phyloP scores from a whole-genome alignment of 2,113 vertebrate genomes.

The Empidonax traillii region DNA sequence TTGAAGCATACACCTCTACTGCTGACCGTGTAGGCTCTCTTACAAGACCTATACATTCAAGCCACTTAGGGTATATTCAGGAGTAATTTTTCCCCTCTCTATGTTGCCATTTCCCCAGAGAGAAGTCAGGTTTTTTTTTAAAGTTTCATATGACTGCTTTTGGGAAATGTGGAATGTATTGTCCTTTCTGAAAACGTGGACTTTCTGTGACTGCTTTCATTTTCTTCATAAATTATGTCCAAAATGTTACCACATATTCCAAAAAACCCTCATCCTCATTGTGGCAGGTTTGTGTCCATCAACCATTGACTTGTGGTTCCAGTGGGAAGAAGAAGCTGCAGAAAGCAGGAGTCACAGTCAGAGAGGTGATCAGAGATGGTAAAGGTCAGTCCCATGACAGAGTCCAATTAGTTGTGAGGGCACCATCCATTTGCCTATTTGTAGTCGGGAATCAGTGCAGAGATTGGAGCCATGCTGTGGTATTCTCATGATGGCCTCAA shows the following conservation, averaged over 20 bases:
- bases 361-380: not conserved
- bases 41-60: not conserved
- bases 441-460: not conserved
- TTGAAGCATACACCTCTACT: not conserved
- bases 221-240: not conserved
- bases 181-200: not conserved
- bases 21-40: not conserved
- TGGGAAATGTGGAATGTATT: not conserved
- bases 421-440: not conserved
- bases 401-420: not conserved
- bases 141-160: not conserved
- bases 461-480: not conserved
- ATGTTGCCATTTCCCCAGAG: not conserved
- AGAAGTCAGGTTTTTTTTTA: accelerated
- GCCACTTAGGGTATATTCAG: not conserved
- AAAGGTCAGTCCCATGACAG: not conserved
- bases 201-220: not conserved
- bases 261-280: not conserved
- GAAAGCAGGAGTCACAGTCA: not conserved
- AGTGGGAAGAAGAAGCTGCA: not conserved
- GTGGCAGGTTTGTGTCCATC: not conserved
- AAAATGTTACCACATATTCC: not conserved
- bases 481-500: not conserved
- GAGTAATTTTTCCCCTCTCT: not conserved
- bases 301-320: not conserved